A percentile compares a stretch with the other conserved stretches of the same genome.
These are phyloP conservation scores for Anastrepha obliqua DNA, from an alignment of 1,140 invertebrate genomes.

Conservation along the genomic window DNA sequence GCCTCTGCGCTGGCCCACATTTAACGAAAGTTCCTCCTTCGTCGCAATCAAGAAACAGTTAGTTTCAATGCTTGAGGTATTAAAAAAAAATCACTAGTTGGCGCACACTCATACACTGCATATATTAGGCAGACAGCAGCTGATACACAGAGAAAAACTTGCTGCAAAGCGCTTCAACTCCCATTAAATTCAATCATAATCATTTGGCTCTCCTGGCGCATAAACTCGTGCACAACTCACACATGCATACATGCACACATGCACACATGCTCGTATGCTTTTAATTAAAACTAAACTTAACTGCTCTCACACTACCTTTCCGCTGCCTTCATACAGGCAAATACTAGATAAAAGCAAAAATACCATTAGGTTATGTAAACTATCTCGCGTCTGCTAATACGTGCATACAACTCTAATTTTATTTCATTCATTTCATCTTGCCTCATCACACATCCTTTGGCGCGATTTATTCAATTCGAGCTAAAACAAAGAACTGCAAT, in stretches of 20 bases:
- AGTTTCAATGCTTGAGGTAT: not conserved
- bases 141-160: not conserved
- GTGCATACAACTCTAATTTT: not conserved
- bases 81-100: not conserved
- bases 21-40: not conserved
- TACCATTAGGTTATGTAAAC: no score
- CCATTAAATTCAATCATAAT: constrained; percentile 11
- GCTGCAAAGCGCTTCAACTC: not conserved
- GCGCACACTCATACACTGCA: not conserved
- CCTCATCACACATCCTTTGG: not conserved
- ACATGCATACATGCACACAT: not conserved
- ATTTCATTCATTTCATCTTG: not conserved
- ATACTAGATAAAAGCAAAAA: no score
- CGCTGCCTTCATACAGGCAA: no score
- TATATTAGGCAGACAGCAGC: not conserved
- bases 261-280: no score
- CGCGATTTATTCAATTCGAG: not conserved
- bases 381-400: no score
- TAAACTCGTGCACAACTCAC: not conserved
- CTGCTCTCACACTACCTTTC: no score
- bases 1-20: not conserved
- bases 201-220: not conserved
- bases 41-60: not conserved
- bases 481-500: constrained; percentile 5
- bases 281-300: no score